A percentile compares a stretch with the other conserved stretches of the same genome.
These are phyloP conservation scores for Agrochola lychnidis DNA, from an alignment of 2,888 invertebrate species.

Conservation along the genomic window DNA sequence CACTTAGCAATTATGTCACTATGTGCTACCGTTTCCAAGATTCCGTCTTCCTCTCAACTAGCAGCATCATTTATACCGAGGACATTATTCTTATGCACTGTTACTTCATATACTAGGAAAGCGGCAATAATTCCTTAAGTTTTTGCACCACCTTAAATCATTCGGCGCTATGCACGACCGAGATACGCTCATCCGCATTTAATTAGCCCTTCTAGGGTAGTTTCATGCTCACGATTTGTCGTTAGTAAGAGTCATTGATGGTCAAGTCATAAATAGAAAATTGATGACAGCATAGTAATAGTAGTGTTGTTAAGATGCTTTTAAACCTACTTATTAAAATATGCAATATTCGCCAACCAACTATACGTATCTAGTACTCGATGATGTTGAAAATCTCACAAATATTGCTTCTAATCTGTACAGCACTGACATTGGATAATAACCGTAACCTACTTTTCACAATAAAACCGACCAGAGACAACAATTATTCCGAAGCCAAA, in stretches of 20 bases:
- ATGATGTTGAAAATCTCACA: not conserved
- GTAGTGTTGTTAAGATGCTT: no score
- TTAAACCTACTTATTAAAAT: not conserved
- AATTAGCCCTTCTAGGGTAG: slow-evolving; percentile 73
- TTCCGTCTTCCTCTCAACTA: slow-evolving; percentile 50
- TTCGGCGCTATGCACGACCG: slow-evolving; percentile 73
- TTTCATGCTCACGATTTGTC: slow-evolving; percentile 39
- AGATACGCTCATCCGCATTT: slow-evolving; percentile 73
- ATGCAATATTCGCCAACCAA: not conserved
- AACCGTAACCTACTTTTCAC: not conserved
- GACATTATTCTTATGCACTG: slow-evolving; percentile 57
- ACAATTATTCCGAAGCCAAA: not conserved
- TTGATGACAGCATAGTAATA: no score
- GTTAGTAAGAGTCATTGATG: not conserved
- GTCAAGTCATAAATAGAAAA: not conserved
- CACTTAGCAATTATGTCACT: slow-evolving; percentile 49
- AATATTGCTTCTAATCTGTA: not conserved
- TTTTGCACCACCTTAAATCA: slow-evolving; percentile 81
- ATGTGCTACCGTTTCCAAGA: slow-evolving; percentile 52
- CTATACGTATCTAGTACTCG: not conserved
- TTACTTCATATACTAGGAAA: slow-evolving; percentile 69
- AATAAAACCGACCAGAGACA: slow-evolving; percentile 14
- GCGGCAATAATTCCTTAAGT: slow-evolving; percentile 76
- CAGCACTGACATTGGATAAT: no score
- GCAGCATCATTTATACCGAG: slow-evolving; percentile 31